A percentile compares a stretch with the other conserved stretches of the same genome.
Conservation (phyloP, 2,888 invertebrate genomes). For the Polymixis flavicincta region DNA sequence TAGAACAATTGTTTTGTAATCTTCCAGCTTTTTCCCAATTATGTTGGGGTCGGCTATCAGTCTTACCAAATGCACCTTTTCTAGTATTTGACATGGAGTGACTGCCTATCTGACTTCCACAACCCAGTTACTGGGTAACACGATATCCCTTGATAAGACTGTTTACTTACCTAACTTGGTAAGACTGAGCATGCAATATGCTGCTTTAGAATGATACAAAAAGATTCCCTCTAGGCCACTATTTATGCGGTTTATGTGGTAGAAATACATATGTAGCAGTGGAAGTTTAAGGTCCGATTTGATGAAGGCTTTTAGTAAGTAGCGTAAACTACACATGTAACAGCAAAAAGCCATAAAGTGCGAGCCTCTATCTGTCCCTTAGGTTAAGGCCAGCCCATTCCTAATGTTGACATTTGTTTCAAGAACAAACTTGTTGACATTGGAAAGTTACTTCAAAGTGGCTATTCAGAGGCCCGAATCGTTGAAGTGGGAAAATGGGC, state of each 20-base stretch:
- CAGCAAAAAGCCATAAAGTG: slow-evolving; percentile 61
- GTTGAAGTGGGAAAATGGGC: slow-evolving; percentile 50
- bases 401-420: slow-evolving; percentile 55
- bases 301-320: slow-evolving; percentile 46
- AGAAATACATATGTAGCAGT: slow-evolving; percentile 30
- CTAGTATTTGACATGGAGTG: too few relatives aligned
- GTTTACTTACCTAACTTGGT: not conserved
- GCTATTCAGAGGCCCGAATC: slow-evolving; percentile 38
- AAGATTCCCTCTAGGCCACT: slow-evolving; percentile 33
- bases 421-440: slow-evolving; percentile 60
- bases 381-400: slow-evolving; percentile 44
- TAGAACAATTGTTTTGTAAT: not conserved
- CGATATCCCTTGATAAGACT: not conserved
- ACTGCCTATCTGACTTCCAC: not conserved
- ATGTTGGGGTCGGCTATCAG: not conserved
- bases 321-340: slow-evolving; percentile 49
- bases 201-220: not conserved
- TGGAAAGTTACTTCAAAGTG: slow-evolving; percentile 54
- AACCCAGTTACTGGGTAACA: not conserved
- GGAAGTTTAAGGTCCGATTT: slow-evolving; percentile 39
- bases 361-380: slow-evolving; percentile 51
- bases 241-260: slow-evolving; percentile 17
- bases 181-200: not conserved
- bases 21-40: not conserved
- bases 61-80: not conserved